phyloP scores from a whole-genome alignment of 1,140 invertebrate genomes.

The Trialeurodes vaporariorum region DNA sequence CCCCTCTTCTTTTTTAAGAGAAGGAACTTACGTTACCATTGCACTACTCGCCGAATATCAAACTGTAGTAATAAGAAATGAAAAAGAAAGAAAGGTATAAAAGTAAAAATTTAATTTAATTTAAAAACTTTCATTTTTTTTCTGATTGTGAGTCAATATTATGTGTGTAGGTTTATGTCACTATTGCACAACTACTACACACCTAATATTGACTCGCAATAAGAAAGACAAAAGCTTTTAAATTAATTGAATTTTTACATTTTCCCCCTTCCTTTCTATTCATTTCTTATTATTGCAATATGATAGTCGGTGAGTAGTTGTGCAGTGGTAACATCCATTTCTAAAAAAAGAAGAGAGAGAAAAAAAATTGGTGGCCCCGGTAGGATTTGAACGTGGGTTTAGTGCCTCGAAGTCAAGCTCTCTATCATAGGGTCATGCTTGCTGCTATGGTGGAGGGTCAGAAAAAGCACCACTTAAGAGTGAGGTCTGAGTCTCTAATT shows the following conservation, averaged over 20 bases:
- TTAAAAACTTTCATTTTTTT: neutral
- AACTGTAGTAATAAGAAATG: too few species aligned
- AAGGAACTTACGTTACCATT: neutral
- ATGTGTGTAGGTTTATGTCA: neutral
- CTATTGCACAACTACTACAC: neutral
- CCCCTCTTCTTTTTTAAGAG: neutral
- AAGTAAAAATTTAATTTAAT: neutral
- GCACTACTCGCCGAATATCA: too few species aligned
- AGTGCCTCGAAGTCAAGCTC: too few species aligned
- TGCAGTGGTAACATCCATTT: neutral
- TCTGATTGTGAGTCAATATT: too few species aligned
- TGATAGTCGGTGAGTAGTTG: too few species aligned
- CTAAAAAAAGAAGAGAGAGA: neutral
- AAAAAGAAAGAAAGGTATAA: neutral
- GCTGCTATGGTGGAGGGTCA: too few species aligned
- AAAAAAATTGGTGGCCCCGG: neutral
- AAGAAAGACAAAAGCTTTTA: neutral
- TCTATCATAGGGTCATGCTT: too few species aligned
- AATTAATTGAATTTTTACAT: neutral
- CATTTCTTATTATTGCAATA: too few species aligned
- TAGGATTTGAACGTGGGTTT: too few species aligned
- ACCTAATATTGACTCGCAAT: too few species aligned
- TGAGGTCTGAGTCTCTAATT: too few species aligned
- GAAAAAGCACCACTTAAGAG: too few species aligned
- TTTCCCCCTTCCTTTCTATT: neutral